Evolutionary conservation across 2,113 vertebrate genomes (phyloP).

Genomic region (Capreolus pygargus): DNA sequence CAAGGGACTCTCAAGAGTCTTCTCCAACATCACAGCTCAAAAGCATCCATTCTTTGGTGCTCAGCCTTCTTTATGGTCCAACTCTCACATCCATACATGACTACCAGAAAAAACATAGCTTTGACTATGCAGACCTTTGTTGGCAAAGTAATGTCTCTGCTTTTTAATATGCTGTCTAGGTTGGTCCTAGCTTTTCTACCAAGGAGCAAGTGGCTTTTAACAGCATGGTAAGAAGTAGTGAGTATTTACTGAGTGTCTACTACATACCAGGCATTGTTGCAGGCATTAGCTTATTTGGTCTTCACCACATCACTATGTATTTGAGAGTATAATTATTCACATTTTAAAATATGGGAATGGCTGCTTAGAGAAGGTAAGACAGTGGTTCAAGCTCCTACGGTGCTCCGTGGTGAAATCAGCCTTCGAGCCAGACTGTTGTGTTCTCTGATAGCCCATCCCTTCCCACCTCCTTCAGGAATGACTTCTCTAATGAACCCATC

Average conservation of each 20-base stretch:
- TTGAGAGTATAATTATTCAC: background rate
- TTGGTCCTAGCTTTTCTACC: background rate
- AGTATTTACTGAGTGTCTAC: background rate
- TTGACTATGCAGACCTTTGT: background rate
- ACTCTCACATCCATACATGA: background rate
- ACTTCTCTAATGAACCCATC: background rate
- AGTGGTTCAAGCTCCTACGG: background rate
- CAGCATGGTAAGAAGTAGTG: background rate
- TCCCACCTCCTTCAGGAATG: background rate
- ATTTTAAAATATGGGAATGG: background rate
- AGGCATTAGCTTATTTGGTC: background rate
- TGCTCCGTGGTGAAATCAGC: background rate
- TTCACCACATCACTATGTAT: background rate
- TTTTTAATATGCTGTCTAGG: background rate
- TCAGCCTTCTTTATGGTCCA: background rate
- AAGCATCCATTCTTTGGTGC: background rate
- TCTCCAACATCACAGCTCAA: background rate
- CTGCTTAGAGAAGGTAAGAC: background rate
- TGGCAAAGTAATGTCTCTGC: background rate
- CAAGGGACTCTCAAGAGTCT: background rate
- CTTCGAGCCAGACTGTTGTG: background rate
- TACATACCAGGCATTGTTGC: background rate
- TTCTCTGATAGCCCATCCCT: background rate
- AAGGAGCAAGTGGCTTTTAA: background rate
- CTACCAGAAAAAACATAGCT: background rate